Conservation (phyloP, 2,113 vertebrate genomes). For the Okapia johnstoni region DNA sequence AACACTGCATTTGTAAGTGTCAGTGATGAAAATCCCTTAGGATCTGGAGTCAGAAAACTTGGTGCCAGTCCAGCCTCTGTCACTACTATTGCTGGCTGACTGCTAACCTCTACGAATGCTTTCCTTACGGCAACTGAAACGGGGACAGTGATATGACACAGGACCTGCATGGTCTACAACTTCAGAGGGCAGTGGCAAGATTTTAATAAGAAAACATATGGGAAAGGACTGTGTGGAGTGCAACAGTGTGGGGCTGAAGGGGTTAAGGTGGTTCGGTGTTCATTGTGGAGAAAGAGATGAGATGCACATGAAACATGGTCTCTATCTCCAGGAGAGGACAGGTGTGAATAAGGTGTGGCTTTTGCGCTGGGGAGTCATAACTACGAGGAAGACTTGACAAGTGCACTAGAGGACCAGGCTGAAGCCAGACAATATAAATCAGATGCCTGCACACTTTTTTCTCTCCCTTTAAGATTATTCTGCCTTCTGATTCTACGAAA, state of each 20-base stretch:
- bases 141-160: not conserved
- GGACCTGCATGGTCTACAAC: not conserved
- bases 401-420: not conserved
- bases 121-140: not conserved
- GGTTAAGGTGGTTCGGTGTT: not conserved
- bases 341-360: not conserved
- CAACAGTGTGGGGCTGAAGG: not conserved
- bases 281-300: not conserved
- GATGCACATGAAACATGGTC: not conserved
- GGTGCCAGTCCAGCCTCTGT: not conserved
- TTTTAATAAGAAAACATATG: not conserved
- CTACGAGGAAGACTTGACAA: not conserved
- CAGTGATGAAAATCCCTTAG: not conserved
- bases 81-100: not conserved
- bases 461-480: conserved; percentile 35
- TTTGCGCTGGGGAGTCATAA: not conserved
- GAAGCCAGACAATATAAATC: conserved; percentile 17
- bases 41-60: not conserved
- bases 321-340: not conserved
- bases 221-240: not conserved
- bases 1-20: not conserved
- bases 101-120: not conserved
- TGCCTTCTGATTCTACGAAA: conserved; percentile 27
- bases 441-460: not conserved
- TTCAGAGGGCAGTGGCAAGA: not conserved